phyloP scores from a whole-genome alignment of 2,113 vertebrate genomes.

The Falcunculus frontatus region DNA sequence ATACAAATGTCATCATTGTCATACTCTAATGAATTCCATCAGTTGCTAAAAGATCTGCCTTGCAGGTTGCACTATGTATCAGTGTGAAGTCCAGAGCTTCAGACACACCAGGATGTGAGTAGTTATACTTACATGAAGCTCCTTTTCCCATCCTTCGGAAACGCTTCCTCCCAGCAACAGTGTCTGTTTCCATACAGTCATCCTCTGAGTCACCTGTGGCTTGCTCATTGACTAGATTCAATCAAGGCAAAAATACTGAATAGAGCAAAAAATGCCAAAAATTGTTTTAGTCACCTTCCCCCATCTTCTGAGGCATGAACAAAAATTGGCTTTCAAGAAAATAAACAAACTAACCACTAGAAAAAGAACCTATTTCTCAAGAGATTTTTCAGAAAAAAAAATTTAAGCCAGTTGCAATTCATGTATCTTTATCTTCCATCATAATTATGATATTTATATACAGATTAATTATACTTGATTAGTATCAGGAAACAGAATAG shows the following conservation, averaged over 20 bases:
- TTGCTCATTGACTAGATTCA: neutral
- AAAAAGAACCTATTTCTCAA: neutral
- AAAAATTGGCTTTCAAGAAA: neutral
- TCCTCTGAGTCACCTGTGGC: neutral
- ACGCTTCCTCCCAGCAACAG: neutral
- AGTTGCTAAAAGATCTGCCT: conserved; percentile 55
- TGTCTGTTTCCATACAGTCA: neutral
- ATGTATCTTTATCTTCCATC: neutral
- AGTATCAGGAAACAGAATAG: neutral
- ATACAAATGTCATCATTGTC: conserved; percentile 49
- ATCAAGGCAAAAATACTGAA: neutral
- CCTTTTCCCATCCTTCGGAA: neutral
- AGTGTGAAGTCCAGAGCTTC: neutral
- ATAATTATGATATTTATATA: neutral
- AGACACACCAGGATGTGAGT: neutral
- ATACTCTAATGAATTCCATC: conserved; percentile 52
- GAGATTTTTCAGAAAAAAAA: neutral
- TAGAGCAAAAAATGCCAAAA: neutral
- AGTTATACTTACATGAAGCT: neutral
- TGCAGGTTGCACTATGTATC: conserved; percentile 20
- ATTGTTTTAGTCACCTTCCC: neutral
- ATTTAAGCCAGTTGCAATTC: neutral
- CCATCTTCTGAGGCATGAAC: neutral
- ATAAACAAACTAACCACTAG: neutral
- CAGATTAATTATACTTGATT: neutral